Evolutionary conservation across 2,113 vertebrate species (phyloP), one percentile per base, ranked within the genome.

Genomic region (Lagopus leucura): DNA sequence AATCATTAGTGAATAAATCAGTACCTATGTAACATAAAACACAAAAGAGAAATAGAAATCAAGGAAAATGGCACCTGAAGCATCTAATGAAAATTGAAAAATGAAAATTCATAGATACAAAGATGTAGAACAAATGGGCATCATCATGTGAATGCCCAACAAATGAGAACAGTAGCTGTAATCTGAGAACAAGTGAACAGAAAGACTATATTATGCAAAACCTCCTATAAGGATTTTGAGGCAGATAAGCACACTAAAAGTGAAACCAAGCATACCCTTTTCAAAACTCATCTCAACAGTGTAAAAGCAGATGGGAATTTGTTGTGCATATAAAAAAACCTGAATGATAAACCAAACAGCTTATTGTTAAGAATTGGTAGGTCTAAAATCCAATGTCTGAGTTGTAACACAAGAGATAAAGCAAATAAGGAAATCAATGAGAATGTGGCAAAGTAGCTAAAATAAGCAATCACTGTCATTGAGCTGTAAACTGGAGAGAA

Each of bases 381-480:
- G 9, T 64, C 43, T 89, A 55, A 67, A 84, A 80, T 65, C 22
- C 77, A 22, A 30, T 67, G 30, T 63, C 36, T 79, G 36, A 50
- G n/a, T 28, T 79, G 38, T 63, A 90, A 20, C 32, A 74, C 22
- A 70, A 73, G 34, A 90, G 19, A 73, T 48, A 65, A 76, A 92
- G 12, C 7, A 84, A 13, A 45, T 71, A 28, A 69, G 67, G 25
- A 91, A 86, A 81, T 65, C 45, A 50, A 6, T 43, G 32, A 10
- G 4, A 75, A 69, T n/a, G 48, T 58, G 40, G 61, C 63, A 89
- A 79, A 17, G 15, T 32, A 89, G 67, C 73, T 9, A 93, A 91
- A 93, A 93, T 90, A 70, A 73, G 19, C 43, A 86, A 75, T 38
- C 54, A 63, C 16, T 27, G 84, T 21, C 34, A 50, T 1, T 86